Evolutionary conservation across 2,797 vertebrate genomes (phyloP), one percentile per base, ranked within the genome.

Genomic region (Orestias chungarensis): DNA sequence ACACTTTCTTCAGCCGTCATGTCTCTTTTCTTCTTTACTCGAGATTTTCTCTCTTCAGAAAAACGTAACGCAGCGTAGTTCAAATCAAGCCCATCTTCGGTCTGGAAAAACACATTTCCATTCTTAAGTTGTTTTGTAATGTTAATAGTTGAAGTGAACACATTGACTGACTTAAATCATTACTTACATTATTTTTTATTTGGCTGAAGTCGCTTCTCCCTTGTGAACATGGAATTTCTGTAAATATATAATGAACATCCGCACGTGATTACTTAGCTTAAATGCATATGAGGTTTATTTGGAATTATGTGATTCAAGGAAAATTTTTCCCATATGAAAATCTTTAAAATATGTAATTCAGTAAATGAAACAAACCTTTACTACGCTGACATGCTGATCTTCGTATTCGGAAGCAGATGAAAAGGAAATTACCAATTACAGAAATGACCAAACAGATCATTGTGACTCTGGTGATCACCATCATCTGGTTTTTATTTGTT

Each of bases 381-480:
- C 0, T 17, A 3, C 18, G 54, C 29, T n/a, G 1, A 67, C 27
- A 2, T 1, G 1, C 9, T 38, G 0, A 2, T 66, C 15, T 72
- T 66, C 11, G 23, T 35, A 20, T 69, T 69, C 2, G 61, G 54
- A 20, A 38, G 47, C 33, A 62, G 14, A 81, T 47, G 25, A 71
- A 68, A 67, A 71, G 8, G 33, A 78, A 0, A 61, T 81, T 74
- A 38, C 70, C 25, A 59, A 33, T 44, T 12, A 68, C 0, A 66
- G 79, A 81, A 67, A 71, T 38, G 35, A 42, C 20, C 71, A 74
- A 52, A 50, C 49, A 81, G 57, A 71, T n/a, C 2, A 50, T 0
- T 44, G n/a, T n/a, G n/a, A n/a, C n/a, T n/a, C n/a, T n/a, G n/a
- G 11, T 10, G 23, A 70, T 47, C 47, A 71, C 7, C 38, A 72